Base-by-base conservation (phyloP, 2,797 vertebrate genomes). In the Morelia viridis region DNA sequence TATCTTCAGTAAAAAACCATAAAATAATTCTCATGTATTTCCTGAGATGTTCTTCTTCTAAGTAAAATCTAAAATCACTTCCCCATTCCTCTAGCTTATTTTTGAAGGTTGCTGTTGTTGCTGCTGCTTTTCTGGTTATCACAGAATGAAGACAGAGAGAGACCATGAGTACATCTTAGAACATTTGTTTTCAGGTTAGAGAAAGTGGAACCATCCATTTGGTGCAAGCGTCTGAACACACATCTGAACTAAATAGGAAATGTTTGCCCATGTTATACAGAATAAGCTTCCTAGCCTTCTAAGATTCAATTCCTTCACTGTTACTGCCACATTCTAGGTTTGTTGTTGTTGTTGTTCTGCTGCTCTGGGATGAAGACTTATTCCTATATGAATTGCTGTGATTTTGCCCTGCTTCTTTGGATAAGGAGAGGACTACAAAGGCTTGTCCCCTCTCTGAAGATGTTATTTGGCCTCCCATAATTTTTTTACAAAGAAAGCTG, bases 101-200 rank as follows among this genome's bases (percentile, higher is more conserved):
- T 58, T 24, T 89, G 41, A 68, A 85, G 3, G 1, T 28, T 50
- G n/a, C 60, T n/a, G 13, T 41, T 76, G 31, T 80, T 80, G 71
- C 19, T 46, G 7, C 7, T 31, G 17, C 80, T 56, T 31, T 83
- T 53, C 2, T 7, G 61, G n/a, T 83, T 56, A 85, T 65, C 50
- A 46, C 31, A 85, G 31, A 24, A 62, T n/a, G 61, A 83, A 88
- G 65, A 56, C 57, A 88, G 53, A 28, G 31, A 88, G 26, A 89
- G 24, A 65, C 57, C 10, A 46, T 17, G 19, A 58, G 24, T 56
- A 50, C 41, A 61, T 60, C 76, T 46, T 50, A 62, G 61, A 11
- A n/a, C 26, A 28, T 60, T 87, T 87, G 35, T 46, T 91, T 91
- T 91, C 50, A 91, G 17, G 56, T 35, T n/a, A 88, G 28, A 83